Conservation (phyloP, 1,140 invertebrate species). For the Sminthurinus signatus region DNA sequence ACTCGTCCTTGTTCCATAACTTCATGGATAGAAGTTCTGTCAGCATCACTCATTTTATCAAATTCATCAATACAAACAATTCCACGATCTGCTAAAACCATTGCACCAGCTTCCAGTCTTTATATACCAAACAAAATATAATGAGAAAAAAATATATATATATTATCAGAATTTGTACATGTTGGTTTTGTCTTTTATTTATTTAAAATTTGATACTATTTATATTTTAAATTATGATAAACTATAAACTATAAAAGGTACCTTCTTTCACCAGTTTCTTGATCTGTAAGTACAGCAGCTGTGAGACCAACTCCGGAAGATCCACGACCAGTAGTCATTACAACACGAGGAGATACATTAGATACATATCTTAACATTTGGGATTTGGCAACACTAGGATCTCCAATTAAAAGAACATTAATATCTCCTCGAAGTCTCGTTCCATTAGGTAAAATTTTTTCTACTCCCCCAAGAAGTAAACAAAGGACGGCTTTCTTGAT, state of each 20-base stretch:
- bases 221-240: neutral
- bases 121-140: too few species aligned
- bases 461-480: constrained; percentile 87
- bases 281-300: constrained; percentile 93
- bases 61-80: constrained; percentile 99
- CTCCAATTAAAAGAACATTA: constrained; percentile 93
- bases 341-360: constrained; percentile 86
- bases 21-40: constrained; percentile 98
- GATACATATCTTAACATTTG: constrained; percentile 93
- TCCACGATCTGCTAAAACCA: constrained; percentile 97
- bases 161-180: neutral
- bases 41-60: constrained; percentile 99
- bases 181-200: neutral
- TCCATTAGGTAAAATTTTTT: constrained; percentile 93
- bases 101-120: constrained; percentile 93
- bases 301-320: constrained; percentile 96
- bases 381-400: constrained; percentile 98
- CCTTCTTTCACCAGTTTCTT: constrained; percentile 80
- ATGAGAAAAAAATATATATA: constrained; percentile 17
- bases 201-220: neutral
- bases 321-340: constrained; percentile 94
- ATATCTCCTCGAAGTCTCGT: constrained; percentile 96
- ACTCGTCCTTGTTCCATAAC: constrained; percentile 93
- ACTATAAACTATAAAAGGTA: constrained; percentile 40
- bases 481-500: constrained; percentile 97